Evolutionary conservation across 2,797 vertebrate genomes (phyloP).

Genomic region (Sebastes iracundus): DNA sequence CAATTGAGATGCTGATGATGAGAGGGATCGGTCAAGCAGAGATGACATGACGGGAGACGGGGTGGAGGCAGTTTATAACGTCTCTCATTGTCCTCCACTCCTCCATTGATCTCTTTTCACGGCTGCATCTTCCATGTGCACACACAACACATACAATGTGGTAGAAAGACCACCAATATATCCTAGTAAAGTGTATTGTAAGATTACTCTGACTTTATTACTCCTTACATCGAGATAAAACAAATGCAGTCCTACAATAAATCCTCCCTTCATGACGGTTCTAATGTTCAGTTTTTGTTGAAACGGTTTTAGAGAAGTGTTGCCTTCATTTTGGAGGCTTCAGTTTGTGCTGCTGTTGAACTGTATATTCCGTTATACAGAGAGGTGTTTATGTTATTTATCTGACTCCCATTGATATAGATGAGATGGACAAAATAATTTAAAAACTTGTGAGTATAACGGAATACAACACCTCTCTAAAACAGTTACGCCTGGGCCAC

Average conservation of each 20-base stretch:
- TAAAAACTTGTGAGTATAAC: no score
- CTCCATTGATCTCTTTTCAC: not conserved
- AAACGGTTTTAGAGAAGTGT: no score
- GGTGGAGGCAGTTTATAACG: not conserved
- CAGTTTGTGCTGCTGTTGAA: no score
- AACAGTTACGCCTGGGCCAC: no score
- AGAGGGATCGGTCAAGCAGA: slow-evolving; percentile 49
- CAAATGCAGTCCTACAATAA: not conserved
- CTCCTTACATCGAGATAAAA: not conserved
- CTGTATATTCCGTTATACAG: no score
- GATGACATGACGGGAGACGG: slow-evolving; percentile 7
- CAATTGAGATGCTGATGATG: slow-evolving; percentile 34
- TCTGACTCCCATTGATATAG: no score
- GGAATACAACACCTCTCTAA: no score
- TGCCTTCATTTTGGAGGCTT: no score
- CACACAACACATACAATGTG: not conserved
- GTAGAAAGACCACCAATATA: not conserved
- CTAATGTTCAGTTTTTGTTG: not conserved
- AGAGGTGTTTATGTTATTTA: no score
- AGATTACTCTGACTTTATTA: not conserved
- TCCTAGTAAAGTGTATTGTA: not conserved
- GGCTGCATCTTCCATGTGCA: not conserved
- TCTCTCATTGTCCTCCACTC: not conserved
- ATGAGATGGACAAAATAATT: no score
- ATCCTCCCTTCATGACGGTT: not conserved